A percentile compares a stretch with the other conserved stretches of the same genome.
phyloP scores from a whole-genome alignment of 1,140 invertebrate species.

The Hylaeus volcanicus region DNA sequence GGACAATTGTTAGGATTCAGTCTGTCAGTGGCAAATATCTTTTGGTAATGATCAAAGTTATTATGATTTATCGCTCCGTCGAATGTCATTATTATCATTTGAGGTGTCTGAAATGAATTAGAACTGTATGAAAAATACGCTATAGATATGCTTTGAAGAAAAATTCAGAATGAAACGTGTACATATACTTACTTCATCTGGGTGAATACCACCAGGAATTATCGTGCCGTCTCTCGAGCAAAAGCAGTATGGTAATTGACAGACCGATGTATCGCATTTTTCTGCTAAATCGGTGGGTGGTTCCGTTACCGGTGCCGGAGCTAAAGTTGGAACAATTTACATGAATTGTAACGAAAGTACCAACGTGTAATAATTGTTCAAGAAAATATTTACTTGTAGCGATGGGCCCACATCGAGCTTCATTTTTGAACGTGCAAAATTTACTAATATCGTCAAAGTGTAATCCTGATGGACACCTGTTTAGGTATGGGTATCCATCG shows the following conservation, averaged over 20 bases:
- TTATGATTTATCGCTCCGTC: constrained; percentile 96
- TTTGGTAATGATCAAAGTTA: constrained; percentile 93
- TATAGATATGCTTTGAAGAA: background rate
- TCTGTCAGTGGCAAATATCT: constrained; percentile 89
- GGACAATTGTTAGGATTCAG: constrained; percentile 94
- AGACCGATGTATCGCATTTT: constrained; percentile 88
- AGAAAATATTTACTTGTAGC: constrained; percentile 87
- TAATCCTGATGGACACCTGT: constrained; percentile 92
- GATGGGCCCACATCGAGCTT: constrained; percentile 94
- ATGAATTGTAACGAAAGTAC: background rate
- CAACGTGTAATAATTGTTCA: background rate
- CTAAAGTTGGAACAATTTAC: constrained; percentile 78
- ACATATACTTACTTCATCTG: constrained; percentile 85
- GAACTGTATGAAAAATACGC: background rate
- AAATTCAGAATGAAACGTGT: no score
- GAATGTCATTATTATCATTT: constrained; percentile 96
- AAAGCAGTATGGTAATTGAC: constrained; percentile 94
- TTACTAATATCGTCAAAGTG: constrained; percentile 95
- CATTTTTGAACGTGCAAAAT: constrained; percentile 94
- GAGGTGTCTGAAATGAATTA: constrained; percentile 88
- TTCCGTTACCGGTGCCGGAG: constrained; percentile 89
- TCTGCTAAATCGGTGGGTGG: constrained; percentile 88
- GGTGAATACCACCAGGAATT: constrained; percentile 90
- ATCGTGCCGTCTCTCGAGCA: constrained; percentile 94
- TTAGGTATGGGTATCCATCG: constrained; percentile 91